Conservation (phyloP, 2,797 vertebrate species). For the Thalassophryne amazonica region DNA sequence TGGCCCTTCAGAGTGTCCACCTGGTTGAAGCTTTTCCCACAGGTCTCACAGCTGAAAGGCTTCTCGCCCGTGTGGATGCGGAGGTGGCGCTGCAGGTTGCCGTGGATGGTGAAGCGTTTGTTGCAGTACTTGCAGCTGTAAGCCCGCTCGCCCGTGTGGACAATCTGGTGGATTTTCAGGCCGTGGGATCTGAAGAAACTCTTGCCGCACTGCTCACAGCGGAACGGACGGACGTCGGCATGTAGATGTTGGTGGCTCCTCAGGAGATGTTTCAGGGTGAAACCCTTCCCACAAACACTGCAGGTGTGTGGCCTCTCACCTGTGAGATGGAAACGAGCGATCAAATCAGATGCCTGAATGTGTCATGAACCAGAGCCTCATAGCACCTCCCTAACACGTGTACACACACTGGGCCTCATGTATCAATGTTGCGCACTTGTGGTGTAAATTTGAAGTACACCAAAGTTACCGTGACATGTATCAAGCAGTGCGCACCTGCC, state of each 20-base stretch:
- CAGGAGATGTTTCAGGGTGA: slow-evolving; percentile 66
- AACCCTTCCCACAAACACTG: slow-evolving; percentile 67
- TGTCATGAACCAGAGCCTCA: too few relatives aligned
- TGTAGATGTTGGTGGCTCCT: slow-evolving; percentile 77
- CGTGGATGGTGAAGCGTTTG: slow-evolving; percentile 79
- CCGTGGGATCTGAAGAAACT: slow-evolving; percentile 75
- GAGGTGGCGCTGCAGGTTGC: slow-evolving; percentile 81
- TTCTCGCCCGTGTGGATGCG: slow-evolving; percentile 86
- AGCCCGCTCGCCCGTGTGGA: slow-evolving; percentile 76
- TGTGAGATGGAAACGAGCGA: not conserved
- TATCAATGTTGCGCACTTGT: too few relatives aligned
- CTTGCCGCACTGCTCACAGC: slow-evolving; percentile 77
- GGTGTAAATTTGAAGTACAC: too few relatives aligned
- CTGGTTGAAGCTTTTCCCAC: slow-evolving; percentile 83
- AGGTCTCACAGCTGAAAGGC: slow-evolving; percentile 76
- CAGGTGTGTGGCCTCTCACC: slow-evolving; percentile 70
- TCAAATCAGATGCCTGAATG: not conserved
- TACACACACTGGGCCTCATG: too few relatives aligned
- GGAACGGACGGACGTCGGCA: slow-evolving; percentile 66
- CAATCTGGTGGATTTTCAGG: slow-evolving; percentile 76
- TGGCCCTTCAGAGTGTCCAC: slow-evolving; percentile 78
- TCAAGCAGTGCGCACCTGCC: too few relatives aligned
- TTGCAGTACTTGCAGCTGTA: slow-evolving; percentile 76
- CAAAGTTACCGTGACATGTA: too few relatives aligned
- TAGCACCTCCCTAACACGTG: too few relatives aligned